Evolutionary conservation across 2,888 invertebrate species (phyloP).

Genomic region (Mamestra brassicae): DNA sequence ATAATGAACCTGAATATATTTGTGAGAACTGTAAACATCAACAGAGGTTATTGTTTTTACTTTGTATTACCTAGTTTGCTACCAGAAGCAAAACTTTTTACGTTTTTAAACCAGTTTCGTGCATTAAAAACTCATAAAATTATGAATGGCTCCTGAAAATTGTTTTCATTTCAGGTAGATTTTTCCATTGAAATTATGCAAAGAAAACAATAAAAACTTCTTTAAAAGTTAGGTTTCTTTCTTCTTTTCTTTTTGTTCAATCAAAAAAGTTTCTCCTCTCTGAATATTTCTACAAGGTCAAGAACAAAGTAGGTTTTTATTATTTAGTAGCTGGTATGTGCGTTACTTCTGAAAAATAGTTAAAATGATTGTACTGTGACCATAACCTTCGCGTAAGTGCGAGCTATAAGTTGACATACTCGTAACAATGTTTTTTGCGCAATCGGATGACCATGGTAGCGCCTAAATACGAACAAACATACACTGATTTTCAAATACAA

Average conservation of each 20-base stretch:
- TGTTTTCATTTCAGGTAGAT: constrained; percentile 15
- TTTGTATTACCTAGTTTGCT: neutral
- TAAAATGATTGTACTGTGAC: too few relatives aligned
- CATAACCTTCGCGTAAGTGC: too few relatives aligned
- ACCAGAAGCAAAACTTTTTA: constrained; percentile 2
- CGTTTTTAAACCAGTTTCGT: constrained; percentile 1
- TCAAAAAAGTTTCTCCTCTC: neutral
- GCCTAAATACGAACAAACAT: too few relatives aligned
- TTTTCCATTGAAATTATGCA: neutral
- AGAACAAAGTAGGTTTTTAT: neutral
- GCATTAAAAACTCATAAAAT: constrained; percentile 26
- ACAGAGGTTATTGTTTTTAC: neutral
- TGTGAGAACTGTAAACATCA: neutral
- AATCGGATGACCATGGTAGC: too few relatives aligned
- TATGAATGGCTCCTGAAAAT: constrained; percentile 17
- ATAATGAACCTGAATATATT: neutral
- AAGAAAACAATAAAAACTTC: constrained; percentile 9
- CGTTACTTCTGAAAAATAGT: too few relatives aligned
- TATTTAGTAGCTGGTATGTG: neutral
- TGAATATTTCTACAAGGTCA: neutral
- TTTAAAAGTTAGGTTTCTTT: constrained; percentile 4
- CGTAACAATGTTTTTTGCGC: too few relatives aligned
- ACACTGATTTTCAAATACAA: too few relatives aligned
- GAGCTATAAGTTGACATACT: too few relatives aligned
- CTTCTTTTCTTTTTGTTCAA: neutral